A percentile compares a stretch with the other conserved stretches of the same genome.
Conservation (phyloP, 2,113 vertebrate genomes). For the Agelaius phoeniceus region DNA sequence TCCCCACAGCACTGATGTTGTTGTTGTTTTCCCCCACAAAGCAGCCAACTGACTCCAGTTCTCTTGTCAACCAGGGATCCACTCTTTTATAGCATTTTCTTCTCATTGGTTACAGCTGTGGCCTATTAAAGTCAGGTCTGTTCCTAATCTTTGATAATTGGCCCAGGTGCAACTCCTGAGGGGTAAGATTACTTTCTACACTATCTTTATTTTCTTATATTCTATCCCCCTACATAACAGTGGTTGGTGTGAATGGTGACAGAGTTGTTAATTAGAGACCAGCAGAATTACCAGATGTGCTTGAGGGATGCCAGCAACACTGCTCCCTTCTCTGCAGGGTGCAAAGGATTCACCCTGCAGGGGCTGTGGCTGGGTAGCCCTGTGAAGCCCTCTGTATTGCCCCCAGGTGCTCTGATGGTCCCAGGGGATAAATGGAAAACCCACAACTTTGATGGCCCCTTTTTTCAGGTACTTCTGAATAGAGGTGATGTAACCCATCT, state of each 20-base stretch:
- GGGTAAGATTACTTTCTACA: too few species aligned
- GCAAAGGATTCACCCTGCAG: not conserved
- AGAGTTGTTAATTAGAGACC: not conserved
- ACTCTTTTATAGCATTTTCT: too few species aligned
- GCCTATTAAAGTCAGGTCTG: too few species aligned
- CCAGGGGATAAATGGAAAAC: not conserved
- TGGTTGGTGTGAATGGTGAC: not conserved
- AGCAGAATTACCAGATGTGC: not conserved
- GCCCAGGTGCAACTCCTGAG: too few species aligned
- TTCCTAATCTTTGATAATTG: too few species aligned
- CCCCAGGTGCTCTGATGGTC: not conserved
- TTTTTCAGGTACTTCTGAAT: not conserved
- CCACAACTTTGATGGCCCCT: fast-evolving
- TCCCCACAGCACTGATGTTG: too few species aligned
- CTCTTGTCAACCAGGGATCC: too few species aligned
- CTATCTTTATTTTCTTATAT: too few species aligned
- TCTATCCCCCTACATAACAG: not conserved
- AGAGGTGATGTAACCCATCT: not conserved
- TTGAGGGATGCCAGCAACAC: not conserved
- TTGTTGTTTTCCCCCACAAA: too few species aligned
- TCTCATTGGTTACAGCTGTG: too few species aligned
- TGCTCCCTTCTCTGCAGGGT: not conserved
- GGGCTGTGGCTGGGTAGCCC: fast-evolving
- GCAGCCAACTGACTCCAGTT: too few species aligned
- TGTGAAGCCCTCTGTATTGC: not conserved